phyloP scores from a whole-genome alignment of 2,113 vertebrate genomes.

The Motacilla tschutschensis region DNA sequence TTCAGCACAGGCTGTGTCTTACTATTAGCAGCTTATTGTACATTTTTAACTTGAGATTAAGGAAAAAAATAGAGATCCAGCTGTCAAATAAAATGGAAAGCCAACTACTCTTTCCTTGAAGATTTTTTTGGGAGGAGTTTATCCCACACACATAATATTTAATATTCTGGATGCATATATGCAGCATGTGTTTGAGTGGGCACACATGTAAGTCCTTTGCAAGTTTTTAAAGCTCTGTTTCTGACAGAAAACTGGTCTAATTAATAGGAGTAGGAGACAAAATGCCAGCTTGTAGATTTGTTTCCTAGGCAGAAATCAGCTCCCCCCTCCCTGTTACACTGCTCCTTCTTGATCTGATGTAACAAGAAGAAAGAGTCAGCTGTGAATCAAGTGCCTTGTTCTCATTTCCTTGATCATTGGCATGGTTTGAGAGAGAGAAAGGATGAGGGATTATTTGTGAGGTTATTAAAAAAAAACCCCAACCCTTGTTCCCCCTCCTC shows the following conservation, averaged over 20 bases:
- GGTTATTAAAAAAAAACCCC: constrained; percentile 18
- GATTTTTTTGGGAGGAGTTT: background rate
- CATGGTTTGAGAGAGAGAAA: constrained; percentile 52
- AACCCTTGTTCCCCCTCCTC: constrained; percentile 3
- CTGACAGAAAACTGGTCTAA: constrained; percentile 16
- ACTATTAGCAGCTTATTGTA: background rate
- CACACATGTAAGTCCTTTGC: background rate
- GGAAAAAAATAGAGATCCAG: background rate
- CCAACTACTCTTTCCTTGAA: background rate
- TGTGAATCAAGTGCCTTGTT: constrained; percentile 61
- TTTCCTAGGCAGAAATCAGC: constrained; percentile 23
- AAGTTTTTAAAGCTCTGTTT: constrained; percentile 36
- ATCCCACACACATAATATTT: background rate
- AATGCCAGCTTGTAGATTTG: constrained; percentile 42
- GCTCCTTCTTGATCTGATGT: constrained; percentile 58
- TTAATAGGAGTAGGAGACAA: constrained; percentile 43
- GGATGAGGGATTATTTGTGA: constrained; percentile 54
- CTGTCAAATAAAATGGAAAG: background rate
- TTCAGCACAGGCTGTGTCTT: background rate
- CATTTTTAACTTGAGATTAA: background rate
- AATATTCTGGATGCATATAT: background rate
- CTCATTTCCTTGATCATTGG: constrained; percentile 67
- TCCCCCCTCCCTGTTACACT: background rate
- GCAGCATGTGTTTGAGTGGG: background rate
- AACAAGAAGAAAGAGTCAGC: constrained; percentile 57